Evolutionary conservation across 2,888 invertebrate species (phyloP).

Genomic region (Rotaria magnacalcarata): DNA sequence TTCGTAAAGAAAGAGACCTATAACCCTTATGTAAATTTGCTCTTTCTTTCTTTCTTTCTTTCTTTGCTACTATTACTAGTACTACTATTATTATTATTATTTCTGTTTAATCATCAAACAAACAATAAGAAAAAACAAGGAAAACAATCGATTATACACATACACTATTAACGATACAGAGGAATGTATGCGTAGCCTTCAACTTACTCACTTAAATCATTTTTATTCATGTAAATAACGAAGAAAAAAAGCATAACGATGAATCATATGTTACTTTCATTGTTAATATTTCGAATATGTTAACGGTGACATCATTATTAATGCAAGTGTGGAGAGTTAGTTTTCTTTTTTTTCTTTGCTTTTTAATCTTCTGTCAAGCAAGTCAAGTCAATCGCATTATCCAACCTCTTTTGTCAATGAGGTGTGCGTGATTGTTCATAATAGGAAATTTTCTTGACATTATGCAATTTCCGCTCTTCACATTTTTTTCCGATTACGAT

Average conservation of each 20-base stretch:
- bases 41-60: background rate
- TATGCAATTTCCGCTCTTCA: conserved; percentile 13
- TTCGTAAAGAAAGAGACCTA: background rate
- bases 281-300: background rate
- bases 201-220: background rate
- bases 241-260: background rate
- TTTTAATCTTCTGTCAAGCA: background rate
- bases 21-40: background rate
- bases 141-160: background rate
- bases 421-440: conserved; percentile 22
- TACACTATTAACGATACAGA: background rate
- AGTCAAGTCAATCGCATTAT: conserved; percentile 10
- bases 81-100: background rate
- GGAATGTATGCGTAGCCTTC: background rate
- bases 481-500: conserved; percentile 13
- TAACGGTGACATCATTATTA: background rate
- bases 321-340: background rate
- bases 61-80: background rate
- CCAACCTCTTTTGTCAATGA: conserved; percentile 1
- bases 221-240: background rate
- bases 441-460: background rate
- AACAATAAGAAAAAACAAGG: background rate
- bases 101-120: conserved; percentile 5
- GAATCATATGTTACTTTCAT: background rate
- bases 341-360: background rate